A percentile compares a stretch with the other conserved stretches of the same genome.
These are phyloP conservation scores for Potamilus streckersoni DNA, from an alignment of 1,140 invertebrate genomes.

Conservation along the genomic window DNA sequence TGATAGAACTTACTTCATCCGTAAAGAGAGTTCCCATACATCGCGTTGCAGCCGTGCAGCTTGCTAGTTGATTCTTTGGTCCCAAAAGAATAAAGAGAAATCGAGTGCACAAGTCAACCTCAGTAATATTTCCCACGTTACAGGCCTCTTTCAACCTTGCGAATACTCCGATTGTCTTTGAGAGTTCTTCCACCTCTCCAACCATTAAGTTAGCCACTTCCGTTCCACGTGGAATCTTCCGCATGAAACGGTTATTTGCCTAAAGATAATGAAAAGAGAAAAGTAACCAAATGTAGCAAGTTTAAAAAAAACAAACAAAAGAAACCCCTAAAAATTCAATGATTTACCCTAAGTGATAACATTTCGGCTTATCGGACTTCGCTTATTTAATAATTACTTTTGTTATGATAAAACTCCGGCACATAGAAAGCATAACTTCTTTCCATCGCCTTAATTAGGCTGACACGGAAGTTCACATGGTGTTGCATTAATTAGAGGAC, in stretches of 20 bases:
- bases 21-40: slow-evolving; percentile 96
- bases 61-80: slow-evolving; percentile 81
- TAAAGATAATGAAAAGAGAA: slow-evolving; percentile 17
- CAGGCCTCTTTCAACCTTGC: slow-evolving; percentile 89
- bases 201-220: slow-evolving; percentile 98
- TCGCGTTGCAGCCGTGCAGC: slow-evolving; percentile 93
- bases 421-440: too few species aligned
- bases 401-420: not conserved
- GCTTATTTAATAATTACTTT: not conserved
- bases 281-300: not conserved
- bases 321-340: not conserved
- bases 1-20: slow-evolving; percentile 75
- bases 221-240: slow-evolving; percentile 92
- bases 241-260: slow-evolving; percentile 60
- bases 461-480: too few species aligned
- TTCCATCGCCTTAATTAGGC: too few species aligned
- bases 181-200: slow-evolving; percentile 96
- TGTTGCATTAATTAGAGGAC: too few species aligned
- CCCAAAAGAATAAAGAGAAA: slow-evolving; percentile 86
- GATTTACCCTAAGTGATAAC: not conserved
- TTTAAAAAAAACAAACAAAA: not conserved
- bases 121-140: slow-evolving; percentile 96
- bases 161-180: slow-evolving; percentile 88
- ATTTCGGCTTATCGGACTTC: not conserved
- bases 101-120: slow-evolving; percentile 91